Evolutionary conservation across 2,797 vertebrate genomes (phyloP).

Genomic region (Pipistrellus nathusii): DNA sequence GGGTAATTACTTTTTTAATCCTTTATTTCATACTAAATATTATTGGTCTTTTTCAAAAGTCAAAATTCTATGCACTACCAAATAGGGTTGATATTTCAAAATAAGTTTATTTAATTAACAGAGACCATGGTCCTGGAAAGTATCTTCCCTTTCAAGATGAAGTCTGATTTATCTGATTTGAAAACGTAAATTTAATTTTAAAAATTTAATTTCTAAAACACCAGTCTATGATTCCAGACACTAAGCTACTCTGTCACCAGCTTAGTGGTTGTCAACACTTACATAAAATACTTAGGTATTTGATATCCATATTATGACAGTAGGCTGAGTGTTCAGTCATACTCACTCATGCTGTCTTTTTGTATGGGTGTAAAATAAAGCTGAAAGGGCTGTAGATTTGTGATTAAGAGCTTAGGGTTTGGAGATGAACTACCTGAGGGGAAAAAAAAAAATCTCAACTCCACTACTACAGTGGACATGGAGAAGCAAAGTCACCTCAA

Average conservation of each 20-base stretch:
- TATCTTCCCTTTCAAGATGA: conserved; percentile 21
- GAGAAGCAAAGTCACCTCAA: neutral
- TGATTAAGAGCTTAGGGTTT: neutral
- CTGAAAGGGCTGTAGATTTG: neutral
- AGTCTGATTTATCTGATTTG: conserved; percentile 24
- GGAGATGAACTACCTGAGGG: neutral
- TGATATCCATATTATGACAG: neutral
- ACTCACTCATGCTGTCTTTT: neutral
- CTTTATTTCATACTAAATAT: neutral
- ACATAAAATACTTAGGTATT: neutral
- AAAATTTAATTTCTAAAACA: conserved; percentile 10
- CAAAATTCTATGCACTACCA: neutral
- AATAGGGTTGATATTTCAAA: conserved; percentile 42
- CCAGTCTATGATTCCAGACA: neutral
- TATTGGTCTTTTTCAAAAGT: neutral
- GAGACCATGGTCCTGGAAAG: neutral
- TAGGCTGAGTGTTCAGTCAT: neutral
- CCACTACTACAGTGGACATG: neutral
- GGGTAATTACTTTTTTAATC: neutral
- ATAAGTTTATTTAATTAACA: conserved; percentile 45
- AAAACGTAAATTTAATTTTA: conserved; percentile 52
- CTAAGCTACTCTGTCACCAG: neutral
- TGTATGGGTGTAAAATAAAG: neutral
- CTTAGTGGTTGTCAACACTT: neutral
- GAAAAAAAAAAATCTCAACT: neutral